Conservation (phyloP, 2,113 vertebrate genomes). For the Brachypodius melanocephalos region DNA sequence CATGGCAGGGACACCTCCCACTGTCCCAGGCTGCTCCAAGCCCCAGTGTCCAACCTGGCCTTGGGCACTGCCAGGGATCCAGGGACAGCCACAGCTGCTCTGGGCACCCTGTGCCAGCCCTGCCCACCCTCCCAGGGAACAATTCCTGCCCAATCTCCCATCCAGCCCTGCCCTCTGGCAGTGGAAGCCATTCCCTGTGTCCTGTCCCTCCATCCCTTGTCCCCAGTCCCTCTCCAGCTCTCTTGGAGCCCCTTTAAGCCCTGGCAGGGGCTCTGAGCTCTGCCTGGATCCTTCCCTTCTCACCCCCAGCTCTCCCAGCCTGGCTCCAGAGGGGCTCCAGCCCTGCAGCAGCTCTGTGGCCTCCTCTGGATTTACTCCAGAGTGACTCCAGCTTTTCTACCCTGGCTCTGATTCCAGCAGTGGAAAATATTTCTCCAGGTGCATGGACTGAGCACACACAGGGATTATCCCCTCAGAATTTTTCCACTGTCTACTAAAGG, state of each 20-base stretch:
- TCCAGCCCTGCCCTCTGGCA: not conserved
- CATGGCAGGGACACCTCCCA: not conserved
- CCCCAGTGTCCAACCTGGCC: not conserved
- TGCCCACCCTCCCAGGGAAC: not conserved
- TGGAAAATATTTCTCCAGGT: not conserved
- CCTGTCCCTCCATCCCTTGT: not conserved
- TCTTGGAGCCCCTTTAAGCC: not conserved
- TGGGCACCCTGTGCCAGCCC: not conserved
- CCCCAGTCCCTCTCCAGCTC: not conserved
- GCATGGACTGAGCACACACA: not conserved
- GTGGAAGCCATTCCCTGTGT: not conserved
- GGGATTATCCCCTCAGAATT: not conserved
- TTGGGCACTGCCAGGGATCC: not conserved
- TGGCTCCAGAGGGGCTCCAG: not conserved
- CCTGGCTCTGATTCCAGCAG: not conserved
- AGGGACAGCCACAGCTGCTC: not conserved
- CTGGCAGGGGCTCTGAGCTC: not conserved
- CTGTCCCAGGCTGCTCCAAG: not conserved
- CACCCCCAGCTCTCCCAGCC: not conserved
- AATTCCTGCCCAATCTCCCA: not conserved
- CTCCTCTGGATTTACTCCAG: not conserved
- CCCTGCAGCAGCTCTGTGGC: rapidly evolving
- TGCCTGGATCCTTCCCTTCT: not conserved
- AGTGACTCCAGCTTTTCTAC: not conserved
- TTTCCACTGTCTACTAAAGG: not conserved